Evolutionary conservation across 1,140 invertebrate species (phyloP).

Genomic region (Sweltsa coloradensis): DNA sequence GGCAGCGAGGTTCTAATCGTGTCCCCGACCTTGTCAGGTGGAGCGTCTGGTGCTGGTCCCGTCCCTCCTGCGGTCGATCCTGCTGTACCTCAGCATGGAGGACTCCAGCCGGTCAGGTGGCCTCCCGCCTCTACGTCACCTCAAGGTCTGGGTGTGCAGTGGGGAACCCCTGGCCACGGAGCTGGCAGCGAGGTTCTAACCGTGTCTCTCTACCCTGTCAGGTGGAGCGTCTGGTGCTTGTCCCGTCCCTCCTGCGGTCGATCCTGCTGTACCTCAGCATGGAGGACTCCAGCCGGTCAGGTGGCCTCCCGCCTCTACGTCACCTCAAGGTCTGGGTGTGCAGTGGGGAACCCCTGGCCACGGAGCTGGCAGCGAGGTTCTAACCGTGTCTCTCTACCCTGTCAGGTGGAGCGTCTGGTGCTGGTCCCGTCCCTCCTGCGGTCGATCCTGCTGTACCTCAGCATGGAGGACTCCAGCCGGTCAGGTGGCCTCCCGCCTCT

Average conservation of each 20-base stretch:
- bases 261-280: slow-evolving; percentile 54
- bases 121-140: not conserved
- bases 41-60: slow-evolving; percentile 69
- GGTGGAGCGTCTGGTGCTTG: slow-evolving; percentile 64
- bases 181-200: slow-evolving; percentile 59
- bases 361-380: slow-evolving; percentile 54
- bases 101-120: not conserved
- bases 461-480: too few relatives aligned
- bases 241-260: slow-evolving; percentile 67
- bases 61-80: slow-evolving; percentile 61
- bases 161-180: slow-evolving; percentile 58
- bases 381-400: too few relatives aligned
- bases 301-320: not conserved
- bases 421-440: too few relatives aligned
- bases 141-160: slow-evolving; percentile 53
- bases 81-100: slow-evolving; percentile 50
- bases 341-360: slow-evolving; percentile 62
- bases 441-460: too few relatives aligned
- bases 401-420: too few relatives aligned
- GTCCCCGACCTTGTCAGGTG: too few relatives aligned
- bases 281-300: not conserved
- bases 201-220: too few relatives aligned
- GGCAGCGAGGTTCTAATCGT: slow-evolving; percentile 60
- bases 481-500: too few relatives aligned
- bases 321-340: slow-evolving; percentile 44